phyloP scores from a whole-genome alignment of 2,797 vertebrate species.

The Takifugu rubripes region DNA sequence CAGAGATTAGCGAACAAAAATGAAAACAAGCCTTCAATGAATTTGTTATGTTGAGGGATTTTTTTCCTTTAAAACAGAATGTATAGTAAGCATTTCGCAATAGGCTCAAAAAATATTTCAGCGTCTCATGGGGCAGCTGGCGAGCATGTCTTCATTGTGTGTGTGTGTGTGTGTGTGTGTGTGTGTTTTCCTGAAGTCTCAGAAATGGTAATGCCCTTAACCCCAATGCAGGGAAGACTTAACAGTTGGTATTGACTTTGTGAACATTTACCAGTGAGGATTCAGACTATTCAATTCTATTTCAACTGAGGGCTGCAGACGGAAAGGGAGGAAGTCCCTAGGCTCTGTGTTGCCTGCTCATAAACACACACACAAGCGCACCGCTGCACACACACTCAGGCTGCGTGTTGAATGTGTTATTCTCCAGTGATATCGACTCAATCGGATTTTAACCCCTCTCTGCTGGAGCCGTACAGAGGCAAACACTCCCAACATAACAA shows the following conservation, averaged over 20 bases:
- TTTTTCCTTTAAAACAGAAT: constrained; percentile 37
- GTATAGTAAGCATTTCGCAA: constrained; percentile 65
- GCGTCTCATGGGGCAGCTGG: constrained; percentile 64
- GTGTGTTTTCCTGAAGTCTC: constrained; percentile 58
- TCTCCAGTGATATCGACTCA: constrained; percentile 75
- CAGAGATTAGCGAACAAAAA: constrained; percentile 66
- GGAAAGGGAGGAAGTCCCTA: constrained; percentile 68
- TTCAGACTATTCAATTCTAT: constrained; percentile 77
- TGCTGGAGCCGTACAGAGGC: constrained; percentile 61
- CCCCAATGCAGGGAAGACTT: constrained; percentile 65
- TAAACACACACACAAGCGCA: constrained; percentile 44
- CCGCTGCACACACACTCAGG: constrained; percentile 39
- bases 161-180: constrained; percentile 42
- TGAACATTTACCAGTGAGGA: constrained; percentile 70
- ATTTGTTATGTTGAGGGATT: constrained; percentile 44
- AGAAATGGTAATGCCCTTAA: constrained; percentile 72
- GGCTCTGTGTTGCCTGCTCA: constrained; percentile 61
- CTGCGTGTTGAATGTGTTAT: constrained; percentile 61
- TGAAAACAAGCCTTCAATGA: constrained; percentile 62
- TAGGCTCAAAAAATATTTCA: constrained; percentile 63
- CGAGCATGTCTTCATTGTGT: constrained; percentile 39
- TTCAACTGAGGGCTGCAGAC: constrained; percentile 74
- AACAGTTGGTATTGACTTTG: constrained; percentile 72
- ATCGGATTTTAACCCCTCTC: constrained; percentile 75
- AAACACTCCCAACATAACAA: constrained; percentile 75